Percentiles rank a stretch among this genome's conserved stretches.
These are phyloP conservation scores for Diabrotica balteata DNA, from an alignment of 2,888 invertebrate species.

Conservation along the genomic window DNA sequence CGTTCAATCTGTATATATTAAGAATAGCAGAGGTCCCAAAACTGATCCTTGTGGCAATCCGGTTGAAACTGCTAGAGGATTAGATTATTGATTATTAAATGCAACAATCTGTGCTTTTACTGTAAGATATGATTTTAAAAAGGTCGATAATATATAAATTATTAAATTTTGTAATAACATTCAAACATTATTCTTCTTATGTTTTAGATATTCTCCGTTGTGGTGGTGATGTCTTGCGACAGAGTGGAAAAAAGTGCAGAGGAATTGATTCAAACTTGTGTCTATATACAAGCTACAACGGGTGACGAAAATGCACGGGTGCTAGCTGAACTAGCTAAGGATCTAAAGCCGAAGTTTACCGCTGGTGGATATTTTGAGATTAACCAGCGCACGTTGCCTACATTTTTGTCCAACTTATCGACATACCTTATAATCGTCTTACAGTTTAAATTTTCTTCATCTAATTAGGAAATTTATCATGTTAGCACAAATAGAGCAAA, in stretches of 20 bases:
- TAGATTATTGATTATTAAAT: too few relatives aligned
- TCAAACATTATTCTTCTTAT: not conserved
- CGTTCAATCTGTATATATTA: too few relatives aligned
- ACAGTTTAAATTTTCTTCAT: slow-evolving; percentile 1
- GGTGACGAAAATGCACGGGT: not conserved
- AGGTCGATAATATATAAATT: too few relatives aligned
- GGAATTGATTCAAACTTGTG: not conserved
- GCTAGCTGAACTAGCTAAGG: not conserved
- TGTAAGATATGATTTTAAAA: too few relatives aligned
- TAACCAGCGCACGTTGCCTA: not conserved
- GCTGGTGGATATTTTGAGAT: not conserved
- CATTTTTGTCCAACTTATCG: not conserved
- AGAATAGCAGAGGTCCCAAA: too few relatives aligned
- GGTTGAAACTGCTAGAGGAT: too few relatives aligned
- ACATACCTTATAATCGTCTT: not conserved
- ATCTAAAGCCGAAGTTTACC: not conserved
- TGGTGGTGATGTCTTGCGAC: not conserved
- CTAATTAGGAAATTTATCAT: not conserved
- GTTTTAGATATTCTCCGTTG: not conserved
- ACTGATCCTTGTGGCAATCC: too few relatives aligned
- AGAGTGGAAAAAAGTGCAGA: not conserved
- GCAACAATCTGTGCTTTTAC: too few relatives aligned
- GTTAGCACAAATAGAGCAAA: too few relatives aligned
- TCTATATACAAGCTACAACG: not conserved
- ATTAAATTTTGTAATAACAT: too few relatives aligned